These are phyloP conservation scores for Apodemia hepburni DNA, from an alignment of 2,888 invertebrate species.

Conservation along the genomic window DNA sequence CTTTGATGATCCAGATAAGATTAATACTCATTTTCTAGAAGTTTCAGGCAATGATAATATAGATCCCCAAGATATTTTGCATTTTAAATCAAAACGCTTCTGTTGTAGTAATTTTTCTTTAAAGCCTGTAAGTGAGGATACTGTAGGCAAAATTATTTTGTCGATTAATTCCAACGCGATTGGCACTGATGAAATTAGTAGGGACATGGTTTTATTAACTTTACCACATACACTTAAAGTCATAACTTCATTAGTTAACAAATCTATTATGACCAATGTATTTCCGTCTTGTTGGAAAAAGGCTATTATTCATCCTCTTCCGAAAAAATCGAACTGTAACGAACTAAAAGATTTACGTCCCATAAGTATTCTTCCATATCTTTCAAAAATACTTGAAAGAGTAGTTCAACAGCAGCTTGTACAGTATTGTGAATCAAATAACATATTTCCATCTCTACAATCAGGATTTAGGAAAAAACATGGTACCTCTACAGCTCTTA, in stretches of 20 bases:
- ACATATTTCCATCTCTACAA: not conserved
- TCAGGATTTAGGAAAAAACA: slow-evolving; percentile 7
- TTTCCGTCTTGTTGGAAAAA: slow-evolving; percentile 14
- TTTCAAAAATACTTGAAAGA: not conserved
- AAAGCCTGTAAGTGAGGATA: not conserved
- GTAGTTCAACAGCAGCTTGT: not conserved
- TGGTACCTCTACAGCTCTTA: not conserved
- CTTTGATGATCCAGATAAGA: not conserved
- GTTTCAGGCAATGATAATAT: not conserved
- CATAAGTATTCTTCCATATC: not conserved
- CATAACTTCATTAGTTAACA: slow-evolving; percentile 8
- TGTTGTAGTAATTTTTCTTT: not conserved
- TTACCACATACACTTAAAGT: slow-evolving; percentile 6
- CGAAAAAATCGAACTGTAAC: not conserved
- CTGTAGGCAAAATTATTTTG: not conserved
- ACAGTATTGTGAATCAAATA: not conserved
- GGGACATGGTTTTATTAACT: slow-evolving; percentile 12
- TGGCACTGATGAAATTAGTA: slow-evolving; percentile 10
- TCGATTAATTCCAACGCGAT: not conserved
- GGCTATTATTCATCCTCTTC: not conserved
- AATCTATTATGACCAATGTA: not conserved
- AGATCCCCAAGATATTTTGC: not conserved
- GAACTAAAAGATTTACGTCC: not conserved
- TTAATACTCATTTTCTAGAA: not conserved
- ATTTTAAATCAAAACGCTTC: not conserved